Evolutionary conservation across 2,888 invertebrate species (phyloP).

Genomic region (Keiferia lycopersicella): DNA sequence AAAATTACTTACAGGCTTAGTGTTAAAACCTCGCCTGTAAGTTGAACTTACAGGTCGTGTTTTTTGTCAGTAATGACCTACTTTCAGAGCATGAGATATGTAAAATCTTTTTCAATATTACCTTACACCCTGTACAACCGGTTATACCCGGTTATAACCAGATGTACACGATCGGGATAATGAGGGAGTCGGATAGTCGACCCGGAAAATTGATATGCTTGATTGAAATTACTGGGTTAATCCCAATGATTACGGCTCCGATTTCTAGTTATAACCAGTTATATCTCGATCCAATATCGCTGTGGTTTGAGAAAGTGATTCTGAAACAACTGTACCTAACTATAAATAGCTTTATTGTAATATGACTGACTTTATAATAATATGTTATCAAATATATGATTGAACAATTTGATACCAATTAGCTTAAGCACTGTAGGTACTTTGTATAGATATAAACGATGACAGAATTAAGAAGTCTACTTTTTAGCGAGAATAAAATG

Average conservation of each 20-base stretch:
- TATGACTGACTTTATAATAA: too few relatives aligned
- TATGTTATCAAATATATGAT: neutral
- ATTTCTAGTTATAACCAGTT: constrained; percentile 8
- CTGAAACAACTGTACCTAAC: neutral
- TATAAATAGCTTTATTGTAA: neutral
- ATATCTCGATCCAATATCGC: neutral
- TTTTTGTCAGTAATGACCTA: too few relatives aligned
- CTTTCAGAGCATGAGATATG: too few relatives aligned
- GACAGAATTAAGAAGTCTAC: too few relatives aligned
- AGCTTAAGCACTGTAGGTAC: too few relatives aligned
- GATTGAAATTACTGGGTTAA: constrained; percentile 17
- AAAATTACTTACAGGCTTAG: too few relatives aligned
- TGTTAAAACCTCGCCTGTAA: too few relatives aligned
- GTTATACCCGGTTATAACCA: constrained; percentile 8
- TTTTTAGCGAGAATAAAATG: too few relatives aligned
- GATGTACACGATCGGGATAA: constrained; percentile 17
- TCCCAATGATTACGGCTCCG: constrained; percentile 3
- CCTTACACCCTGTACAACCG: neutral
- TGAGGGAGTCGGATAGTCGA: constrained; percentile 12
- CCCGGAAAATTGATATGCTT: constrained; percentile 24
- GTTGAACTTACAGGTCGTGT: too few relatives aligned
- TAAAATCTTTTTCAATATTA: too few relatives aligned
- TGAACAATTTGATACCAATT: neutral
- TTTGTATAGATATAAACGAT: too few relatives aligned
- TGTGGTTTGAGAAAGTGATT: neutral